A percentile compares a stretch with the other conserved stretches of the same genome.
Conservation (phyloP, 2,888 invertebrate genomes). For the Cephus sareptanus region DNA sequence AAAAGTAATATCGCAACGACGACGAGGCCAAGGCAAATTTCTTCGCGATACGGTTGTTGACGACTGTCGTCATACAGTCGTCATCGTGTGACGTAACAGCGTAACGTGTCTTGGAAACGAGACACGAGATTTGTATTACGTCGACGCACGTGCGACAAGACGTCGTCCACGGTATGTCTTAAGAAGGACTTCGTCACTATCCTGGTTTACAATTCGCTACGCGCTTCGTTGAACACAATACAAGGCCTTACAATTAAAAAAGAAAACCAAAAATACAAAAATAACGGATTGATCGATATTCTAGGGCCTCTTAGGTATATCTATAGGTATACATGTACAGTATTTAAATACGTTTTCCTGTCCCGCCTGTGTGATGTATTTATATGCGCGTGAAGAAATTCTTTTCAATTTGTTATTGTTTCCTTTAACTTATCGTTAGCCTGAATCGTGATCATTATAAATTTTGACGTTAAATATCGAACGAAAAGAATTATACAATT, state of each 20-base stretch:
- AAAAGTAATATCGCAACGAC: neutral
- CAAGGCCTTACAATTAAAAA: neutral
- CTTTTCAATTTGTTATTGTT: neutral
- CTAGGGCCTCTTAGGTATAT: neutral
- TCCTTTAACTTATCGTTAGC: neutral
- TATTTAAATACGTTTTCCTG: neutral
- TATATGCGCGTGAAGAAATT: neutral
- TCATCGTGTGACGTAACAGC: neutral
- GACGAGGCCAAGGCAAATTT: neutral
- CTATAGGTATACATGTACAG: neutral
- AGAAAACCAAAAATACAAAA: neutral
- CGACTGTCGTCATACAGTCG: neutral
- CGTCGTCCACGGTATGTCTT: neutral
- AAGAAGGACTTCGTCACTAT: neutral
- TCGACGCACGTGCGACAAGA: neutral
- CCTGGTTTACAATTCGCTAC: neutral
- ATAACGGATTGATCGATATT: neutral
- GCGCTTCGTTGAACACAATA: neutral
- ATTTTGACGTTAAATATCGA: neutral
- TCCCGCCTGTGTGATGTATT: neutral
- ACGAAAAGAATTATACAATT: too few species aligned
- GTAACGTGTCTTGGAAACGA: neutral
- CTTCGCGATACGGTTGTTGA: neutral
- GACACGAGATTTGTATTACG: neutral
- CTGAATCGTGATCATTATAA: neutral